These are phyloP conservation scores for Azorinus chamasolen DNA, from an alignment of 2,888 invertebrate species.

Conservation along the genomic window DNA sequence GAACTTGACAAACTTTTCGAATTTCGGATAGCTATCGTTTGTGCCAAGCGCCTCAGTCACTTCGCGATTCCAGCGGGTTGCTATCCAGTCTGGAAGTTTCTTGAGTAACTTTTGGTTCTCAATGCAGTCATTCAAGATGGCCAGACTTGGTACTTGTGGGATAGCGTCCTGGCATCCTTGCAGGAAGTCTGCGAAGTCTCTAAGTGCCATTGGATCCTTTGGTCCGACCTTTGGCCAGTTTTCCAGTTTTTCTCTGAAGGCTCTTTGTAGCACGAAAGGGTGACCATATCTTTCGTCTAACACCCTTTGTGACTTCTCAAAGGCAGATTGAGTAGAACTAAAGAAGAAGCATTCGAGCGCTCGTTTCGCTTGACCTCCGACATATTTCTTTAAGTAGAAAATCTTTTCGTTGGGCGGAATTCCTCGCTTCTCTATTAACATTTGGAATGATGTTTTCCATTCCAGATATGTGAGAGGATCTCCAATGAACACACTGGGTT, in stretches of 20 bases:
- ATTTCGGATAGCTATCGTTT: too few relatives aligned
- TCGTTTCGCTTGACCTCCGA: conserved; percentile 22
- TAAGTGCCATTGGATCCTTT: too few relatives aligned
- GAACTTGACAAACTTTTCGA: conserved; percentile 49
- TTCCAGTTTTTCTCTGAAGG: too few relatives aligned
- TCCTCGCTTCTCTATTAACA: conserved; percentile 34
- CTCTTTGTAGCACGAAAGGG: too few relatives aligned
- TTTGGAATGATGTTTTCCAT: conserved; percentile 42
- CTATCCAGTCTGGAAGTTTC: conserved; percentile 60
- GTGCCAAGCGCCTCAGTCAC: too few relatives aligned
- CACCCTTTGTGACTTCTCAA: conserved; percentile 46
- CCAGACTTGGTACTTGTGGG: conserved; percentile 17
- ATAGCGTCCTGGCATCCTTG: too few relatives aligned
- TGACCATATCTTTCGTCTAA: too few relatives aligned
- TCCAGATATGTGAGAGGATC: conserved; percentile 24
- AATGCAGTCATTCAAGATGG: conserved; percentile 45
- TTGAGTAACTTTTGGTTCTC: conserved; percentile 56
- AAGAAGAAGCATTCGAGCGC: conserved; percentile 39
- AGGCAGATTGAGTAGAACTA: conserved; percentile 35
- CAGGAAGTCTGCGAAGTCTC: too few relatives aligned
- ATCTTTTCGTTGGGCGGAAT: too few relatives aligned
- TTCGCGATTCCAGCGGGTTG: conserved; percentile 34
- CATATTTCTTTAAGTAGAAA: too few relatives aligned
- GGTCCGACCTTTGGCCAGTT: too few relatives aligned
- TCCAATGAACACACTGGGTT: conserved; percentile 46